Base-by-base conservation (phyloP, 2,888 invertebrate species). In the Chrysina gloriosa region DNA sequence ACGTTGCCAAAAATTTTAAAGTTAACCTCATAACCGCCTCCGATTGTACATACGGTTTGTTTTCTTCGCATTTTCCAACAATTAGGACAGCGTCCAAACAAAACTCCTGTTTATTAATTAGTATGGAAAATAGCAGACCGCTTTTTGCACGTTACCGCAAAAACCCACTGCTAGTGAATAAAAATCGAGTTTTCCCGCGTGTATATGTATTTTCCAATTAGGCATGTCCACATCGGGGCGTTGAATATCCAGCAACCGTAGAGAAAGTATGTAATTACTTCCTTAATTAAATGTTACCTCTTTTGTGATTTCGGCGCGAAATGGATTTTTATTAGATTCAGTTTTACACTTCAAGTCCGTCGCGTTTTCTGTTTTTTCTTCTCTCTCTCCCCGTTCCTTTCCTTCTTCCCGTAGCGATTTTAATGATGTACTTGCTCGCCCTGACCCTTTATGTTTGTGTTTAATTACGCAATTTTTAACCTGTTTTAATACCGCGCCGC, bases 311-410 rank as follows among this genome's bases (percentile, higher is more conserved):
- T 48, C 48, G 27, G 56, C 25, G 58, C 31, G 47, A 58, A 66
- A 67, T 67, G 66, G 66, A 66, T 66, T 66, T 66, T 67, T 67
- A 61, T 67, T 67, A 61, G 61, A 67, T 67, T 67, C 48, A 48
- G 48, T 67, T 61, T 67, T 29, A 31, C 36, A 25, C 36, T 58
- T 29, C 9, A 58, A 34, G 34, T 39, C 48, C 6, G n/a, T n/a
- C 11, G 21, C n/a, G 9, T 5, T 14, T 56, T 16, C 5, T 9
- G 19, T 5, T 25, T 9, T 21, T 48, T 21, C 16, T 25, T 25
- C 23, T 31, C 29, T 9, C 36, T 9, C 25, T 2, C 23, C 9
- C 58, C 7, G 9, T 42, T 42, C 21, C 14, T 42, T 45, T 45
- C 6, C 21, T 58, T 66, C 31, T 54, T 66, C 61, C 48, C 21